Percentiles rank a stretch among this genome's conserved stretches.
These are phyloP conservation scores for Himalopsyche kuldschensis DNA, from an alignment of 2,888 invertebrate species.

Conservation along the genomic window DNA sequence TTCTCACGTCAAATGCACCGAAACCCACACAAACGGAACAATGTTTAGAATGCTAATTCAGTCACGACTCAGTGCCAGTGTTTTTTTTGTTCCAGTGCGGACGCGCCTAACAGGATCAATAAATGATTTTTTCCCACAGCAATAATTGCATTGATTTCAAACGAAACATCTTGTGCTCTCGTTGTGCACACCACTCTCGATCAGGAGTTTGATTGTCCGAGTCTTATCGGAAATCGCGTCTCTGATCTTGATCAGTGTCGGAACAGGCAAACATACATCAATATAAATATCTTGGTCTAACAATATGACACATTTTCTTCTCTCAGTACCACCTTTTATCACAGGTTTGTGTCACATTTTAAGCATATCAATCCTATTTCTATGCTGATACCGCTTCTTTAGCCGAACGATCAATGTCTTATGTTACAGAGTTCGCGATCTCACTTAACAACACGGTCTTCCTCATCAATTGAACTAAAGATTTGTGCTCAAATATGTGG, in stretches of 20 bases:
- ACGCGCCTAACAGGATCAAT: conserved; percentile 25
- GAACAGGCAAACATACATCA: neutral
- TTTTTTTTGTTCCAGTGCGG: neutral
- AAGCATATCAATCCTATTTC: too few relatives aligned
- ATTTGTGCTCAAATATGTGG: too few relatives aligned
- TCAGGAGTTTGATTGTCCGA: conserved; percentile 9
- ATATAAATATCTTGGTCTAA: too few relatives aligned
- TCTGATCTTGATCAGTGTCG: neutral
- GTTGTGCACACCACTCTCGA: conserved; percentile 8
- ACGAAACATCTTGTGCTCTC: conserved; percentile 23
- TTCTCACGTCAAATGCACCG: neutral
- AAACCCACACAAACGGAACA: neutral
- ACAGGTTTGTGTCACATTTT: too few relatives aligned
- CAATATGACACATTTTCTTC: too few relatives aligned
- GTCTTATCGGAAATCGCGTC: neutral
- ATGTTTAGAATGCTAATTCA: neutral
- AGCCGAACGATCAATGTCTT: too few relatives aligned
- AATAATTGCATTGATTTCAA: conserved; percentile 5
- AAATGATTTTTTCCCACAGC: conserved; percentile 28
- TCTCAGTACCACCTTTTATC: too few relatives aligned
- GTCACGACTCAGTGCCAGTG: neutral
- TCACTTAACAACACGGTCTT: too few relatives aligned
- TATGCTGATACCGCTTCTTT: too few relatives aligned
- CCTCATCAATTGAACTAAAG: too few relatives aligned
- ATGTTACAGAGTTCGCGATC: too few relatives aligned